A percentile compares a stretch with the other conserved stretches of the same genome.
Conservation (phyloP, 37 sponge, comb jelly and placozoan genomes). For the Halichondria panicea region DNA sequence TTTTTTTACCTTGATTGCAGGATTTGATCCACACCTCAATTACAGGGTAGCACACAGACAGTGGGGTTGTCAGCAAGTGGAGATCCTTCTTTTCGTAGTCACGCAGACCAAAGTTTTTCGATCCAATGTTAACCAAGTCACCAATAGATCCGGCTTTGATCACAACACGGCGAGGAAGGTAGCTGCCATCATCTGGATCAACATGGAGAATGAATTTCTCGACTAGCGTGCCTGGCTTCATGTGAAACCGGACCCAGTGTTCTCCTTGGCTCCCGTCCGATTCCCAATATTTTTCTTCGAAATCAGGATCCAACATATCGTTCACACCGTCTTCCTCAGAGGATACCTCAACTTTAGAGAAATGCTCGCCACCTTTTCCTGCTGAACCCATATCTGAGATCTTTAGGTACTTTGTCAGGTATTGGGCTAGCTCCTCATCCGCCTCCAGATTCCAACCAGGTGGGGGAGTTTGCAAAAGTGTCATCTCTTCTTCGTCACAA, state of each 20-base stretch:
- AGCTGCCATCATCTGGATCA: conserved; percentile 84
- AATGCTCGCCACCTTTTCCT: conserved; percentile 40
- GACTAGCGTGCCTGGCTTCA: conserved; percentile 72
- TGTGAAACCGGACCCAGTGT: conserved; percentile 73
- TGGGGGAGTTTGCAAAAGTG: conserved; percentile 47
- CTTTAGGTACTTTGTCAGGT: conserved; percentile 36
- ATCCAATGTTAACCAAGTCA: neutral
- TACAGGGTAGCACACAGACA: conserved; percentile 39
- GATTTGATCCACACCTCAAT: conserved; percentile 76
- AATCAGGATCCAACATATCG: conserved; percentile 53
- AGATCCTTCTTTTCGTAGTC: conserved; percentile 64
- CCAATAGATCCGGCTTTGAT: conserved; percentile 47
- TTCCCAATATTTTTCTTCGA: conserved; percentile 74
- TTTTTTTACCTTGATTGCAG: conserved; percentile 77
- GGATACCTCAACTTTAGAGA: conserved; percentile 41
- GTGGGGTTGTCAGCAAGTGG: conserved; percentile 50
- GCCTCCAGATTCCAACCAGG: conserved; percentile 81
- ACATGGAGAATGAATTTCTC: conserved; percentile 66
- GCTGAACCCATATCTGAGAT: neutral
- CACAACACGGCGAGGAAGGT: conserved; percentile 59
- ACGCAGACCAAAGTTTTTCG: conserved; percentile 27
- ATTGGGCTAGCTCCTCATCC: conserved; percentile 78
- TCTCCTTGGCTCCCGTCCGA: conserved; percentile 68
- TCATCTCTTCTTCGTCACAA: conserved; percentile 49
- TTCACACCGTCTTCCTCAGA: conserved; percentile 33